A percentile compares a stretch with the other conserved stretches of the same genome.
These are phyloP conservation scores for Piaya cayana DNA, from an alignment of 2,113 vertebrate species.

Conservation along the genomic window DNA sequence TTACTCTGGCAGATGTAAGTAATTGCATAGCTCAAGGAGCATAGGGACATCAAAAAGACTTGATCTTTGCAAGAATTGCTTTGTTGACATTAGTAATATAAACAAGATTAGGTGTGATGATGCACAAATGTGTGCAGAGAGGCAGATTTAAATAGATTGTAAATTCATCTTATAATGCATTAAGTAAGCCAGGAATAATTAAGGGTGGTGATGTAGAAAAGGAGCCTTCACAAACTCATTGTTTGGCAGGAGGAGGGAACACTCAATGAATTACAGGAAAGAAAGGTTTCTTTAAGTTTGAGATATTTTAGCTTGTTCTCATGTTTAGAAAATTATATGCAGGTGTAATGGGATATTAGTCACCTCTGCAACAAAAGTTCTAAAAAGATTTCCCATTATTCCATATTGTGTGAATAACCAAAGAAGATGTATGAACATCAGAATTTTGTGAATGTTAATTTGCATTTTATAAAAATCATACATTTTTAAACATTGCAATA, in stretches of 20 bases:
- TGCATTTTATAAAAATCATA: background rate
- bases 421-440: background rate
- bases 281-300: background rate
- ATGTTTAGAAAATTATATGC: background rate
- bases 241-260: background rate
- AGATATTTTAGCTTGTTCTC: background rate
- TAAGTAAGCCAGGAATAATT: background rate
- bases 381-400: background rate
- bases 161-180: background rate
- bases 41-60: background rate
- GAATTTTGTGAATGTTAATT: background rate
- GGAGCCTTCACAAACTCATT: background rate
- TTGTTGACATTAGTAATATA: constrained; percentile 19
- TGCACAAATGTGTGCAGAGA: background rate
- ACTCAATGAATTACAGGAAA: background rate
- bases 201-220: background rate
- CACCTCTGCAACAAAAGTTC: background rate
- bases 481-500: background rate
- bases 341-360: background rate
- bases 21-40: background rate
- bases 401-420: background rate
- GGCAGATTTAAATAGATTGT: background rate
- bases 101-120: constrained; percentile 27
- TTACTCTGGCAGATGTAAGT: background rate
- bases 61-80: background rate